phyloP scores from a whole-genome alignment of 2,113 vertebrate species.

The Anolis carolinensis region DNA sequence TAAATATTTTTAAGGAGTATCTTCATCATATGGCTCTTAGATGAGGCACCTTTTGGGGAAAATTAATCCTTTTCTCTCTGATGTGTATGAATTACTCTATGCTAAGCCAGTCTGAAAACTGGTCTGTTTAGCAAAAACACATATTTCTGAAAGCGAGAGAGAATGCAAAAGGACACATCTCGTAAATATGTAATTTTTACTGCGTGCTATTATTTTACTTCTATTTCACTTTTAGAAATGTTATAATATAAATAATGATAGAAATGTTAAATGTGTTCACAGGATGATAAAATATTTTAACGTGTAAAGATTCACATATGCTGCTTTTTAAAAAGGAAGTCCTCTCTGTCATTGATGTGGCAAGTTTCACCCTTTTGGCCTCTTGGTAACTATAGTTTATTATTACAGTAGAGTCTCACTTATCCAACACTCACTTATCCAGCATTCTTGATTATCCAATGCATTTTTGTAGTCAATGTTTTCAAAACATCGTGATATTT shows the following conservation, averaged over 20 bases:
- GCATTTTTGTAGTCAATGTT: too few species aligned
- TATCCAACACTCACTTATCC: too few species aligned
- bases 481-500: too few species aligned
- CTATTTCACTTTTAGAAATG: not conserved
- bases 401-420: too few species aligned
- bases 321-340: not conserved
- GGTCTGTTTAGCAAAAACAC: not conserved
- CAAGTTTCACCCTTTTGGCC: not conserved
- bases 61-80: slow-evolving; percentile 37
- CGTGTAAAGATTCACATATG: not conserved
- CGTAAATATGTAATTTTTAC: too few species aligned
- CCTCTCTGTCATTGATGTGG: not conserved
- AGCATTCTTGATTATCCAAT: too few species aligned
- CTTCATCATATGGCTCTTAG: slow-evolving; percentile 57
- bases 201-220: not conserved
- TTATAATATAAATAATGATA: not conserved
- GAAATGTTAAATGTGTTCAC: not conserved
- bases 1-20: slow-evolving; percentile 40
- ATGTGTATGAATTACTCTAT: not conserved
- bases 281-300: not conserved
- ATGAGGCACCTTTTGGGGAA: slow-evolving; percentile 19
- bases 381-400: not conserved
- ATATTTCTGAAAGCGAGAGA: not conserved
- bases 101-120: not conserved
- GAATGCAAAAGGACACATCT: not conserved